Conservation (phyloP, 2,113 vertebrate species). For the Dryoscopus gambensis region DNA sequence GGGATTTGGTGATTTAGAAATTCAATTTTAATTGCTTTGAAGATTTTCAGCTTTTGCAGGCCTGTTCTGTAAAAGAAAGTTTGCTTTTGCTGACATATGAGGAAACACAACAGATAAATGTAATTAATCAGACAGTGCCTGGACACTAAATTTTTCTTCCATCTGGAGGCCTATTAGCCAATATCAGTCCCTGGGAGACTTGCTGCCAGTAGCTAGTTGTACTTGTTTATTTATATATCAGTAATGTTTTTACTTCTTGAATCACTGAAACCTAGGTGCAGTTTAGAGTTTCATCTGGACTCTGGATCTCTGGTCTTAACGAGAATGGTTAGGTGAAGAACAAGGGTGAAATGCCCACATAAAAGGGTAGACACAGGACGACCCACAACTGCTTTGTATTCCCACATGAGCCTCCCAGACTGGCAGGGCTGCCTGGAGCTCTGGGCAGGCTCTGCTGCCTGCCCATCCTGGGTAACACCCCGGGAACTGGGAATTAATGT, state of each 20-base stretch:
- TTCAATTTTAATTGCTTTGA: not conserved
- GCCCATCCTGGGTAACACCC: not conserved
- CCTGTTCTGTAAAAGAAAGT: not conserved
- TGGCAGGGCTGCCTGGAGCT: not conserved
- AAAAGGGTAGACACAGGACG: not conserved
- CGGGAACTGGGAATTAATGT: not conserved
- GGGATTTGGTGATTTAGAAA: not conserved
- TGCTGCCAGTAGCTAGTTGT: not conserved
- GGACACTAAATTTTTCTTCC: not conserved
- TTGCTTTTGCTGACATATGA: slow-evolving; percentile 11
- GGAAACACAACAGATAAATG: not conserved
- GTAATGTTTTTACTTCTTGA: not conserved
- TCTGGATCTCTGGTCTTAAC: not conserved
- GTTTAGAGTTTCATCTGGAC: not conserved
- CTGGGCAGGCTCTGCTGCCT: not conserved
- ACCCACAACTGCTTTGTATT: not conserved
- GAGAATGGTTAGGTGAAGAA: not conserved
- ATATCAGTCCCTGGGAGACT: not conserved
- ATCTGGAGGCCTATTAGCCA: not conserved
- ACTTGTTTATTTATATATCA: slow-evolving; percentile 17
- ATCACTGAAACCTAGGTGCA: not conserved
- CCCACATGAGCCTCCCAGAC: not conserved
- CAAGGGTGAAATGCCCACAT: not conserved
- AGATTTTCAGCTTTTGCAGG: not conserved
- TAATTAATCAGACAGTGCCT: not conserved